Percentiles rank a stretch among this genome's conserved stretches.
Evolutionary conservation across 2,888 invertebrate genomes (phyloP).

Genomic region (Caenorhabditis macrosperma): DNA sequence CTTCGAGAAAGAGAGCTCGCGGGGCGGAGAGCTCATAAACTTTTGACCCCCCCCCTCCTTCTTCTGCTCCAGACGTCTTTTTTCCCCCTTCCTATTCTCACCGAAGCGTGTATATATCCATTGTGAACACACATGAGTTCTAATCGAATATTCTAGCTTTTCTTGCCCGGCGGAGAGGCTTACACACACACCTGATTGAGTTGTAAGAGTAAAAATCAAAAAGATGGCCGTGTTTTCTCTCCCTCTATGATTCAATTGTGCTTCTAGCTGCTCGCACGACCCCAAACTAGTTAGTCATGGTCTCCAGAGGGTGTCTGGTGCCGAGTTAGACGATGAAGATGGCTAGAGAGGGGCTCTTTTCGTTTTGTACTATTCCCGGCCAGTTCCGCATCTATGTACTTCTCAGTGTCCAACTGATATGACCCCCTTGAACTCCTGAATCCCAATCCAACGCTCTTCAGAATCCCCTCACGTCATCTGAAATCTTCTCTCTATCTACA

Average conservation of each 20-base stretch:
- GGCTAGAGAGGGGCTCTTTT: too few relatives aligned
- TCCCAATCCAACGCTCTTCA: too few relatives aligned
- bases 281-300: neutral
- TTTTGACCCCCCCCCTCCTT: neutral
- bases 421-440: too few relatives aligned
- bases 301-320: neutral
- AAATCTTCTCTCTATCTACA: too few relatives aligned
- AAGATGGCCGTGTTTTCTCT: neutral
- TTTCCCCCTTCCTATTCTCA: neutral
- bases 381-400: too few relatives aligned
- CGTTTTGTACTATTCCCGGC: too few relatives aligned
- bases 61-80: neutral
- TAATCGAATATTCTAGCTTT: constrained; percentile 16
- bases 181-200: constrained; percentile 16
- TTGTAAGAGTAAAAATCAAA: constrained; percentile 1
- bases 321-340: neutral
- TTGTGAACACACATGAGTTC: constrained; percentile 10
- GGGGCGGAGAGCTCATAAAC: neutral
- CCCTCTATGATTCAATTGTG: neutral
- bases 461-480: too few relatives aligned
- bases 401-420: too few relatives aligned
- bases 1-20: neutral
- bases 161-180: neutral
- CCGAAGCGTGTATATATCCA: neutral
- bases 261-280: neutral